Evolutionary conservation across 1,140 invertebrate species (phyloP), one percentile per base, ranked within the genome.

Genomic region (Uloborus diversus): DNA sequence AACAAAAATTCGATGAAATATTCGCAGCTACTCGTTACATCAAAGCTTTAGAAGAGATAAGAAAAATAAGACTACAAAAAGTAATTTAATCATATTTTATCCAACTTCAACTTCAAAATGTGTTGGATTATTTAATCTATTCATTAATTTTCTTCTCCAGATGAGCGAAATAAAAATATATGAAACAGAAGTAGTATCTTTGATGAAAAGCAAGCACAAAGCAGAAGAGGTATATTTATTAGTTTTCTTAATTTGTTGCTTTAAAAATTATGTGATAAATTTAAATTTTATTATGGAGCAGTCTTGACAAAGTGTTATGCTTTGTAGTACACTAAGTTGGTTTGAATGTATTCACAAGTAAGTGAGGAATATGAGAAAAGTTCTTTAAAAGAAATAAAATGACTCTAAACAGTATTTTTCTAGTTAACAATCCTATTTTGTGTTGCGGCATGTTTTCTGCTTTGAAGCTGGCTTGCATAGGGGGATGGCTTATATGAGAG

Each of bases 1-100:
- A 99, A 86, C 92, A 95, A 66, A 93, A 93, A 82, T 99, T 99
- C 90, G 98, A 99, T 91, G 95, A 95, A 57, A 99, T 99, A 79
- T 99, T 99, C 89, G 96, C 96, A 83, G 93, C 97, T 3, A 92
- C 92, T 4, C 92, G 93, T 84, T 99, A 97, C 85, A 96, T 97
- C 68, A 97, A 97, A 86, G 96, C 94, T 75, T 89, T 98, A 69
- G 95, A 99, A 59, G 88, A 87, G 11, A 90, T 97, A 1, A 90
- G 90, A 61, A 94, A 94, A 83, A 86, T 91, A 37, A 89, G 90
- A 28, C 93, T 93, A 86, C 89, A 90, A 57, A 89, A 92, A 65
- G 83, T 84, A 75, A 57, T 37, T 35, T 83, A 13, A 23, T 14
- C 27, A 0, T 14, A 56, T 1, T n/a, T n/a, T n/a, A n/a, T n/a